phyloP scores from a whole-genome alignment of 2,113 vertebrate species.

The Gallinago paraguaiae region DNA sequence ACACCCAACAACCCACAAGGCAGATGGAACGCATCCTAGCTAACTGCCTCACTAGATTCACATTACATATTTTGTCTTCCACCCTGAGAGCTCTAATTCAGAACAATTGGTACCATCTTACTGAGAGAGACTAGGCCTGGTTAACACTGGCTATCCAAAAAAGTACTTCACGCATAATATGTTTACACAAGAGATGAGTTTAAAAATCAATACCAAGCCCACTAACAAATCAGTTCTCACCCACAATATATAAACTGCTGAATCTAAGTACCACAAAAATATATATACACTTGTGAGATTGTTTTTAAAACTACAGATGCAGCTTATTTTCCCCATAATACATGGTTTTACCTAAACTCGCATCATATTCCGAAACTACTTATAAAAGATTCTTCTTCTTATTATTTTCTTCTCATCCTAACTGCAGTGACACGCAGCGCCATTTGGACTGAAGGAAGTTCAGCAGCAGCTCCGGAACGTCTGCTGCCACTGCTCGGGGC shows the following conservation, averaged over 20 bases:
- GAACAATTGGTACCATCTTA: neutral
- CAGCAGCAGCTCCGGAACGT: neutral
- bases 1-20: neutral
- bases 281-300: accelerated
- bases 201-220: neutral
- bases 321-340: neutral
- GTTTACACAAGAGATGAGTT: neutral
- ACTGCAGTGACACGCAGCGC: accelerated
- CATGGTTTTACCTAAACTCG: neutral
- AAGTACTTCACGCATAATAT: neutral
- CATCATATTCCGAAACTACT: neutral
- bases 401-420: neutral
- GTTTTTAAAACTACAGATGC: neutral
- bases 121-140: neutral
- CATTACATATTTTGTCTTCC: neutral
- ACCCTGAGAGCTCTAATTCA: neutral
- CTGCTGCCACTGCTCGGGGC: neutral
- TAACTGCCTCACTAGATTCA: accelerated
- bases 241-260: neutral
- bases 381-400: neutral
- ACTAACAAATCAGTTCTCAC: neutral
- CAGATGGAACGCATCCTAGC: neutral
- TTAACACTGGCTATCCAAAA: neutral
- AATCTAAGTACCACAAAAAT: neutral
- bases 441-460: neutral